Percentiles rank a stretch among this genome's conserved stretches.
phyloP scores from a whole-genome alignment of 2,888 invertebrate species.

The Synanthedon formicaeformis region DNA sequence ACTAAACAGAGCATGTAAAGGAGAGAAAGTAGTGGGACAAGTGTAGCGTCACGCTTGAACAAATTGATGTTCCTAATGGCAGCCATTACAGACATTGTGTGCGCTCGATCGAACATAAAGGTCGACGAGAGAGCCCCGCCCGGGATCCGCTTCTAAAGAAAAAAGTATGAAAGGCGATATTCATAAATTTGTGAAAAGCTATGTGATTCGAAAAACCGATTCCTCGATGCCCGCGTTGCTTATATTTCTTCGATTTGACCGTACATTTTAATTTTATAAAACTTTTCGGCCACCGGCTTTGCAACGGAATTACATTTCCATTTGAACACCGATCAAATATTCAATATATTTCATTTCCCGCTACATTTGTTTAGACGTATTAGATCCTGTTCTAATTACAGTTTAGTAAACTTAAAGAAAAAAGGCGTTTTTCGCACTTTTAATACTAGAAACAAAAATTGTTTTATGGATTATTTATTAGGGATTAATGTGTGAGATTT shows the following conservation, averaged over 20 bases:
- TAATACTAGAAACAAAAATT: too few relatives aligned
- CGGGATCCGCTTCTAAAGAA: slow-evolving; percentile 31
- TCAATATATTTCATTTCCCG: slow-evolving; percentile 20
- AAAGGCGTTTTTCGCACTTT: too few relatives aligned
- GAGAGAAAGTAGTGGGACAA: slow-evolving; percentile 41
- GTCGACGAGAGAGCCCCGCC: slow-evolving; percentile 23
- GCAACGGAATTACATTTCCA: slow-evolving; percentile 14
- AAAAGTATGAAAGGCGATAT: slow-evolving; percentile 44
- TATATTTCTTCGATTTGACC: slow-evolving; percentile 23
- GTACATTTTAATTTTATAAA: neutral
- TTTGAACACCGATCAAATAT: slow-evolving; percentile 29
- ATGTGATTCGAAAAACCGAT: slow-evolving; percentile 27
- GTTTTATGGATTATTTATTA: too few relatives aligned
- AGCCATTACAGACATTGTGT: slow-evolving; percentile 55
- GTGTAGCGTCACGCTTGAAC: slow-evolving; percentile 49
- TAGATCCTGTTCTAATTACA: too few relatives aligned
- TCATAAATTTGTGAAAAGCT: slow-evolving; percentile 40
- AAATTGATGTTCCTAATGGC: slow-evolving; percentile 56
- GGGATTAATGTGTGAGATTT: too few relatives aligned
- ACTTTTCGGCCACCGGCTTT: neutral
- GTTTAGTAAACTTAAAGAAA: too few relatives aligned
- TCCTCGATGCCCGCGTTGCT: slow-evolving; percentile 21
- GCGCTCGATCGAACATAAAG: slow-evolving; percentile 54
- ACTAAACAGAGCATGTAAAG: slow-evolving; percentile 34
- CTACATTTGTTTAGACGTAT: slow-evolving; percentile 18